Evolutionary conservation across 2,888 invertebrate genomes (phyloP).

Genomic region (Cheilosia impressa): DNA sequence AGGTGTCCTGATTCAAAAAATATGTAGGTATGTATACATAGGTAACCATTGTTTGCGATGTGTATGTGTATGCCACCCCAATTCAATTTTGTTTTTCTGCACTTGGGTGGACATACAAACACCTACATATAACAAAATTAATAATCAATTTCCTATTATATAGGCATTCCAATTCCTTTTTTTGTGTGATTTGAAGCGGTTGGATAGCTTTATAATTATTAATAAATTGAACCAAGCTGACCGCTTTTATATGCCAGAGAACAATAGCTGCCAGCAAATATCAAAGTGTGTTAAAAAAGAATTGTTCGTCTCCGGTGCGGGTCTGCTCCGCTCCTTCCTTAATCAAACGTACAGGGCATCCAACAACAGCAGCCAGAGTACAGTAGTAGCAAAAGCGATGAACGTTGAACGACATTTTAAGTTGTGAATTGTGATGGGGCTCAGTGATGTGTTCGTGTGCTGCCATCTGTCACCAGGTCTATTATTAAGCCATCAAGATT

Average conservation of each 20-base stretch:
- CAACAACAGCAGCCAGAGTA: background rate
- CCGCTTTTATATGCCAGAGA: background rate
- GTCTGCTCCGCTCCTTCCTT: slow-evolving; percentile 25
- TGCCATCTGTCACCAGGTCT: slow-evolving; percentile 74
- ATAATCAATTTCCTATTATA: slow-evolving; percentile 29
- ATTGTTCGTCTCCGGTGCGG: slow-evolving; percentile 4
- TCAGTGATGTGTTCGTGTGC: slow-evolving; percentile 68
- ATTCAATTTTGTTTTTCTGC: background rate
- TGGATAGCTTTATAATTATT: slow-evolving; percentile 29
- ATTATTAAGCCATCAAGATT: slow-evolving; percentile 74
- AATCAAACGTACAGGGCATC: slow-evolving; percentile 14
- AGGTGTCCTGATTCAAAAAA: background rate
- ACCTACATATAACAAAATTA: background rate
- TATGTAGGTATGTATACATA: background rate
- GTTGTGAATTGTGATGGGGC: slow-evolving; percentile 23
- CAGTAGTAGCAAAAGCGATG: background rate
- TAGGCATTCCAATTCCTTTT: background rate
- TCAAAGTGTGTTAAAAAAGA: slow-evolving; percentile 23
- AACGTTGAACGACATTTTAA: slow-evolving; percentile 17
- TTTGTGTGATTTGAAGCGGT: background rate
- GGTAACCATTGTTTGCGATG: background rate
- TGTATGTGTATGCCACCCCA: no score
- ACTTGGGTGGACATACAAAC: background rate
- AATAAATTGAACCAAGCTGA: slow-evolving; percentile 47
- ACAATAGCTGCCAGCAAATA: slow-evolving; percentile 29